phyloP scores from a whole-genome alignment of 2,113 vertebrate genomes.

The Miniopterus natalensis region DNA sequence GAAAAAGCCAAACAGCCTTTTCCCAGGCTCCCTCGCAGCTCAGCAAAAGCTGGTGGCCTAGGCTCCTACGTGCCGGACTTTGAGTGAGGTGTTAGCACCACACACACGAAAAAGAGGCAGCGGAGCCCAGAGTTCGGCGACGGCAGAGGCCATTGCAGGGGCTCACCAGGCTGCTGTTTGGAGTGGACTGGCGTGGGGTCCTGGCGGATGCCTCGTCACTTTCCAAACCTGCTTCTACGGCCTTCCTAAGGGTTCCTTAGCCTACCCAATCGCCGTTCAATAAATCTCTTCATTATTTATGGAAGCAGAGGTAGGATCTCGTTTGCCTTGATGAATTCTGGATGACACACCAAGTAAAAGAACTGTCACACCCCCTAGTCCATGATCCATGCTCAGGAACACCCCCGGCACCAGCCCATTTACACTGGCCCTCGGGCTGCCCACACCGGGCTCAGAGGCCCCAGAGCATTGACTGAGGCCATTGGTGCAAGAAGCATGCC shows the following conservation, averaged over 20 bases:
- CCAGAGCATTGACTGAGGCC: background rate
- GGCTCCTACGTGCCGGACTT: background rate
- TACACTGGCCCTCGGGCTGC: background rate
- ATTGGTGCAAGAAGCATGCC: background rate
- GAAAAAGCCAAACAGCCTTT: background rate
- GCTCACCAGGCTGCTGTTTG: background rate
- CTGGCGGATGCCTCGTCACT: background rate
- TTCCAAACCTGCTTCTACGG: background rate
- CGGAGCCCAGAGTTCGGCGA: background rate
- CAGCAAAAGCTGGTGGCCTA: background rate
- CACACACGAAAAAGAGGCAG: background rate
- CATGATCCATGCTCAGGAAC: background rate
- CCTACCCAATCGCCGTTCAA: background rate
- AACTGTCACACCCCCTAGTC: background rate
- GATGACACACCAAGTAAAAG: background rate
- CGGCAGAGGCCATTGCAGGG: background rate
- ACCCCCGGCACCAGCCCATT: too few species aligned
- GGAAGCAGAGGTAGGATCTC: background rate
- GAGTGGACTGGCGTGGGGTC: background rate
- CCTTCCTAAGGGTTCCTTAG: background rate
- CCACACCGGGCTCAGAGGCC: background rate
- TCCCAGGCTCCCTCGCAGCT: background rate
- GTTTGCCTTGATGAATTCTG: background rate
- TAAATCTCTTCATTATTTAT: background rate
- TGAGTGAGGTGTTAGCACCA: background rate